Conservation (phyloP, 2,113 vertebrate genomes). For the Leiothrix lutea region DNA sequence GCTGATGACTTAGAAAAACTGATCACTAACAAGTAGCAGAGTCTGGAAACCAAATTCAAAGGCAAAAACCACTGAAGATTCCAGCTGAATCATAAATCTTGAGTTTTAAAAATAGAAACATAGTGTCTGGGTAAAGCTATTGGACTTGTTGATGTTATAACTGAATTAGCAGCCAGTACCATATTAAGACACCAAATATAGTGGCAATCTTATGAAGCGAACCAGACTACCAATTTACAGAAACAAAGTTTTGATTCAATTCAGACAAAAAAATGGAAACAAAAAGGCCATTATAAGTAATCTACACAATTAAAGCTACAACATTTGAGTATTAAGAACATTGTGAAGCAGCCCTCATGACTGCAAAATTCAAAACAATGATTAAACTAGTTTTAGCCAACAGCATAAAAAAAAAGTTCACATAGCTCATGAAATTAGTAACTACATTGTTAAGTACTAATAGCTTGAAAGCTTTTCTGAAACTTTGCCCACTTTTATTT, state of each 20-base stretch:
- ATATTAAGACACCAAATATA: background rate
- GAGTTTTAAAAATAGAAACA: background rate
- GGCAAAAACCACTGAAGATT: background rate
- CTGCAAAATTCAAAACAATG: background rate
- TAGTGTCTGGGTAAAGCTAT: background rate
- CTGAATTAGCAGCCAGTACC: background rate
- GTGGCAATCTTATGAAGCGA: background rate
- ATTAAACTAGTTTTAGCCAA: background rate
- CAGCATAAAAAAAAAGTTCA: background rate
- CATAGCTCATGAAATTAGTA: background rate
- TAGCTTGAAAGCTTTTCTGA: background rate
- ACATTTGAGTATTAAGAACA: background rate
- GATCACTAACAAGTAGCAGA: background rate
- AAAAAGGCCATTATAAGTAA: background rate
- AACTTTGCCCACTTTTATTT: background rate
- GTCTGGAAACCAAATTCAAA: background rate
- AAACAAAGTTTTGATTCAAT: background rate
- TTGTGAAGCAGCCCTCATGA: background rate
- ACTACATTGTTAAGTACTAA: background rate
- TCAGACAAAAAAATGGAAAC: background rate
- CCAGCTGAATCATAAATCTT: background rate
- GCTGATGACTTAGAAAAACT: background rate
- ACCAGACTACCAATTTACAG: background rate
- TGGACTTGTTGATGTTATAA: background rate
- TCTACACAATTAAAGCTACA: background rate